These are phyloP conservation scores for Rhadina sibilatrix DNA, from an alignment of 2,113 vertebrate genomes.

Conservation along the genomic window DNA sequence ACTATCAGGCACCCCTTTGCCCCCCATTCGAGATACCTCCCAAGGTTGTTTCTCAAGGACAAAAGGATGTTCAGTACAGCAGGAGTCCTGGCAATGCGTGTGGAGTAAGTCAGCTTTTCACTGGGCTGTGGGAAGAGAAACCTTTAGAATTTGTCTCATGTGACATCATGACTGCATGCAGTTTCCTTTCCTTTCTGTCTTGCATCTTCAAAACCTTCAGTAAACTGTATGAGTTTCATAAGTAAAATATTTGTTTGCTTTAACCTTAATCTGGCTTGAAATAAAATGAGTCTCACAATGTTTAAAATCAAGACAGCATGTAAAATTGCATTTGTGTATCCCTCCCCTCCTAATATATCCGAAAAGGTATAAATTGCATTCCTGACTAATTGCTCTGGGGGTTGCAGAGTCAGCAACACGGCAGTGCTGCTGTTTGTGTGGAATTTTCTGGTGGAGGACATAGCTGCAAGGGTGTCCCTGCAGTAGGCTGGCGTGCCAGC, in stretches of 20 bases:
- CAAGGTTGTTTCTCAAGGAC: neutral
- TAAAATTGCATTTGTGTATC: neutral
- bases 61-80: neutral
- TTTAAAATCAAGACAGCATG: neutral
- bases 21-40: accelerated
- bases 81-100: accelerated
- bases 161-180: neutral
- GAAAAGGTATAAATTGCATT: neutral
- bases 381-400: neutral
- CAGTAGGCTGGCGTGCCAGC: neutral
- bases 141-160: neutral
- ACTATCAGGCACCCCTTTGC: neutral
- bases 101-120: neutral
- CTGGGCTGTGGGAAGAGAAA: neutral
- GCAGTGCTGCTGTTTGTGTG: neutral
- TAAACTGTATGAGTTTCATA: neutral
- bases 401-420: accelerated
- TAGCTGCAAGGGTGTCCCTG: neutral
- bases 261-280: neutral
- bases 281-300: neutral
- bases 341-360: neutral
- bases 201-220: neutral
- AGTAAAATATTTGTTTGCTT: neutral
- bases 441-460: neutral
- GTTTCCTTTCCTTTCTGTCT: neutral